Base-by-base conservation (phyloP, 2,888 invertebrate genomes). In the Drosophila hamatofila region DNA sequence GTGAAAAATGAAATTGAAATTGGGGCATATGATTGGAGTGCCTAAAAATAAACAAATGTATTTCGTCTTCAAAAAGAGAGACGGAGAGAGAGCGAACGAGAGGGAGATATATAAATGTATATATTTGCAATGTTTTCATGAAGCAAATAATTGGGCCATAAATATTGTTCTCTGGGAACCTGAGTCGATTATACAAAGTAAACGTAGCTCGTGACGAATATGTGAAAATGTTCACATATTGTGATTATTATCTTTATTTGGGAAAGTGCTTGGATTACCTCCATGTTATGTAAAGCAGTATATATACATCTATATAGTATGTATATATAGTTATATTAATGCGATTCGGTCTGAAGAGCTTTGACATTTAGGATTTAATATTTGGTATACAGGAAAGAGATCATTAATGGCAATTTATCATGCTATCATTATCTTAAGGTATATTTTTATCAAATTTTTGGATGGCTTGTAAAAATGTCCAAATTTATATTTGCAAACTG, bases 161-260 rank as follows among this genome's bases (percentile, higher is more conserved):
- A 49, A 49, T 49, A 49, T 21, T 49, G 30, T 30, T 21, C 51
- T 35, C 35, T 52, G 51, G 35, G 51, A 52, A 52, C 35, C 51
- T 5, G 35, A 23, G 21, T n/a, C 49, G 49, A 30, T 48, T n/a
- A 27, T n/a, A 48, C 27, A 30, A 41, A 27, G 41, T 55, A 42
- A 56, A 18, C 49, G 5, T 16, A 52, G 5, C 35, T 16, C 35
- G 33, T 52, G 51, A 52, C 35, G 35, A 52, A 23, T 49, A 18
- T 35, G 23, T 33, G 49, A 49, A 49, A 33, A 49, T 49, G 30
- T 21, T 21, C 49, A 18, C 27, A 49, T 30, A 12, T 27, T 21
- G 14, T 2, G 33, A 51, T 51, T 21, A 51, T 11, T 21, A 33
- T 33, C 51, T 35, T 14, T 33, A 33, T 8, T 16, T 51, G 21